Conservation (phyloP, 2,113 vertebrate species). For the Scartelaos histophorus region DNA sequence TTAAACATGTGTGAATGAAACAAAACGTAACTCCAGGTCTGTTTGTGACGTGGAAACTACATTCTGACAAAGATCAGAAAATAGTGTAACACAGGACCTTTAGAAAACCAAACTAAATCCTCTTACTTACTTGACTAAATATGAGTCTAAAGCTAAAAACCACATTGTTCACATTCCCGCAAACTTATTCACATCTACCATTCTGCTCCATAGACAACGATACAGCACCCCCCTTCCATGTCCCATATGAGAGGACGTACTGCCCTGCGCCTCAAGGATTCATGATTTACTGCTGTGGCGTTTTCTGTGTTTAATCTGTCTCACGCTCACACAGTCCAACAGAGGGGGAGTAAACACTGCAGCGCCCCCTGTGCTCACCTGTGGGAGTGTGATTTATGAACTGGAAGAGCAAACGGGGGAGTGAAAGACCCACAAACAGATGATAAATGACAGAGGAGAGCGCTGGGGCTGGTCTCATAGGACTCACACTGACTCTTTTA, state of each 20-base stretch:
- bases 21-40: too few species aligned
- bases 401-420: background rate
- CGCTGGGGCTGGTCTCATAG: background rate
- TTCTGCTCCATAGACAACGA: too few species aligned
- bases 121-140: too few species aligned
- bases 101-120: too few species aligned
- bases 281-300: background rate
- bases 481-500: background rate
- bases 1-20: too few species aligned
- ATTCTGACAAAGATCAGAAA: too few species aligned
- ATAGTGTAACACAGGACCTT: too few species aligned
- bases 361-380: background rate
- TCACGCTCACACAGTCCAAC: background rate
- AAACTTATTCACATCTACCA: too few species aligned
- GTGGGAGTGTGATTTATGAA: background rate
- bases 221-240: too few species aligned
- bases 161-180: too few species aligned
- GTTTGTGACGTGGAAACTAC: too few species aligned
- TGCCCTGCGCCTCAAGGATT: background rate
- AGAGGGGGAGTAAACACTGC: background rate
- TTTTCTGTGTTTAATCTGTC: background rate
- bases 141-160: too few species aligned
- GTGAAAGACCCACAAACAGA: background rate
- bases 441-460: background rate
- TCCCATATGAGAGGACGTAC: background rate